These are phyloP conservation scores for Chlorodrepanis virens DNA, from an alignment of 2,113 vertebrate genomes.

Conservation along the genomic window DNA sequence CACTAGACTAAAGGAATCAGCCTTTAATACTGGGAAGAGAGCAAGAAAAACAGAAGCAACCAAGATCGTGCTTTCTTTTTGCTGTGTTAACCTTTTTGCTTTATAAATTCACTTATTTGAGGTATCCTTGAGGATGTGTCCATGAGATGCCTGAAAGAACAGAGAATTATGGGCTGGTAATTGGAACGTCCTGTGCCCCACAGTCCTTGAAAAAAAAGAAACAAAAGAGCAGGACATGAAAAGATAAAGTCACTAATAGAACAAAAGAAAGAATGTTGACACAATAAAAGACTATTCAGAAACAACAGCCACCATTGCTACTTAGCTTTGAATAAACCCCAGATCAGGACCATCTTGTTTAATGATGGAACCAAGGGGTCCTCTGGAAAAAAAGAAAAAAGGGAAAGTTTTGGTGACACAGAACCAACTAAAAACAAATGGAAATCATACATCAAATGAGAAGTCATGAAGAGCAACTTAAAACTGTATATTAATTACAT, in stretches of 20 bases:
- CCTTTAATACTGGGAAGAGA: neutral
- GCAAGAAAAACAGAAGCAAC: neutral
- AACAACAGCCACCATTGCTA: neutral
- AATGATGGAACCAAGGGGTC: neutral
- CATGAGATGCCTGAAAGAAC: neutral
- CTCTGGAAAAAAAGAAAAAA: neutral
- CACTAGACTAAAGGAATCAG: neutral
- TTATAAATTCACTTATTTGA: neutral
- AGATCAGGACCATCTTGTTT: neutral
- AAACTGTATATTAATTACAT: neutral
- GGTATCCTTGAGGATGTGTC: neutral
- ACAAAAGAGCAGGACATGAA: neutral
- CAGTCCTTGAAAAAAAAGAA: neutral
- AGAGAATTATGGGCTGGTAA: neutral
- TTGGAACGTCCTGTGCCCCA: neutral
- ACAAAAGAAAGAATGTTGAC: neutral
- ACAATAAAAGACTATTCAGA: neutral
- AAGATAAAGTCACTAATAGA: neutral
- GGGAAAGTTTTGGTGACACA: neutral
- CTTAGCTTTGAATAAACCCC: neutral
- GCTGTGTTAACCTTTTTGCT: neutral
- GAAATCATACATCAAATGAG: neutral
- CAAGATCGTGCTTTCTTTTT: neutral
- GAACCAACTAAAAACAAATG: neutral
- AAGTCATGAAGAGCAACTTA: neutral